Percentiles rank a stretch among this genome's conserved stretches.
These are phyloP conservation scores for Sinotaia quadrata DNA, from an alignment of 2,888 invertebrate species.

Conservation along the genomic window DNA sequence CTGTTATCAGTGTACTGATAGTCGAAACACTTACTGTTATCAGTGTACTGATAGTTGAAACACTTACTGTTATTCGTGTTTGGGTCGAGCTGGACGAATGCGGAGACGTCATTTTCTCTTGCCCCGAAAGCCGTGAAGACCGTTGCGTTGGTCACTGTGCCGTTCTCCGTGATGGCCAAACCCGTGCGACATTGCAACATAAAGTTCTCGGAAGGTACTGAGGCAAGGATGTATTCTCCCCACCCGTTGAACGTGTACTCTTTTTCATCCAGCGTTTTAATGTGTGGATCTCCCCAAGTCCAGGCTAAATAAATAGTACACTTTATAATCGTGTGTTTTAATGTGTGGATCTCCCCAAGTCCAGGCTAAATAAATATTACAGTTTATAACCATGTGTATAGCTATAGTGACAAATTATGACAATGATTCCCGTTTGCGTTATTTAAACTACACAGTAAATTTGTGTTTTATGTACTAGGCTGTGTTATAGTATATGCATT, in stretches of 20 bases:
- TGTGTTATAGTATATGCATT: no score
- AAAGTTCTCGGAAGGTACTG: constrained; percentile 6
- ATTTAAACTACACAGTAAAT: no score
- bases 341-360: no score
- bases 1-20: no score
- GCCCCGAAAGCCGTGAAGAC: constrained; percentile 43
- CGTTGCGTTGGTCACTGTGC: constrained; percentile 36
- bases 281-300: constrained; percentile 41
- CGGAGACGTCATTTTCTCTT: background rate
- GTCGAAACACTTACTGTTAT: no score
- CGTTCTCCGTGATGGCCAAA: constrained; percentile 24
- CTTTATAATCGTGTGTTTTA: no score
- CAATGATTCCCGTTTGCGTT: no score
- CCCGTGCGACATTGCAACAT: constrained; percentile 39
- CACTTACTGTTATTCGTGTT: background rate
- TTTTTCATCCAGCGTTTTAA: constrained; percentile 36
- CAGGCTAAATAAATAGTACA: background rate
- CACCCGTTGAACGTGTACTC: constrained; percentile 39
- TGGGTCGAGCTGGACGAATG: constrained; percentile 16
- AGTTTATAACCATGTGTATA: no score
- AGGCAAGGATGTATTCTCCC: constrained; percentile 39
- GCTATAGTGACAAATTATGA: no score
- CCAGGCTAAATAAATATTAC: no score
- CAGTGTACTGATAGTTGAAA: background rate
- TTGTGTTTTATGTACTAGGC: no score